Percentiles rank a stretch among this genome's conserved stretches.
These are phyloP conservation scores for Atethmia centrago DNA, from an alignment of 2,888 invertebrate species.

Conservation along the genomic window DNA sequence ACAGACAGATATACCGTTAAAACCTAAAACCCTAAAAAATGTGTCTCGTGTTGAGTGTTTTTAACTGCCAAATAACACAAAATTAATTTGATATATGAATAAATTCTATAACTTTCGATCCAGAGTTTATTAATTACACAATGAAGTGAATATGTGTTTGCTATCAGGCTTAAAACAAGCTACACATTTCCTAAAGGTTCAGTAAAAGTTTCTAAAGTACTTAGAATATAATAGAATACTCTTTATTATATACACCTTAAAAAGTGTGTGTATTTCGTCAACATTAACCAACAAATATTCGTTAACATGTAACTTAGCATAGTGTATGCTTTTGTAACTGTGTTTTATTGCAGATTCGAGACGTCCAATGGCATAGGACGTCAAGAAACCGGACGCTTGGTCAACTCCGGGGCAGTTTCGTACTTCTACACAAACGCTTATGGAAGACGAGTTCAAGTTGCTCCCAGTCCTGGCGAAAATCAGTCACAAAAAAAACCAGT, in stretches of 20 bases:
- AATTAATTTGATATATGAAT: neutral
- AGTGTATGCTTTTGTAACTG: slow-evolving; percentile 1
- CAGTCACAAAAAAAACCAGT: neutral
- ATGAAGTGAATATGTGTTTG: no score
- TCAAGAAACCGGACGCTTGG: slow-evolving; percentile 91
- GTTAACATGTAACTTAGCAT: neutral
- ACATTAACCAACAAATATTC: neutral
- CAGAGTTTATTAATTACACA: neutral
- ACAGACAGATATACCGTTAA: no score
- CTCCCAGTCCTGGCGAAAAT: slow-evolving; percentile 63
- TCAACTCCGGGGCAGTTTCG: slow-evolving; percentile 69
- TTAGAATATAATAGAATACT: no score
- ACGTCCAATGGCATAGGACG: slow-evolving; percentile 92
- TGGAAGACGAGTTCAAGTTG: slow-evolving; percentile 62
- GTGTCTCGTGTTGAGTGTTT: neutral
- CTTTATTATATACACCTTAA: no score
- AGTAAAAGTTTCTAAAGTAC: no score
- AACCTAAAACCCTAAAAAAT: no score
- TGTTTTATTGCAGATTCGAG: slow-evolving; percentile 87
- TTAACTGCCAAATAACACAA: neutral
- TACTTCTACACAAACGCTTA: slow-evolving; percentile 72
- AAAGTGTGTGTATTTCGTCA: neutral
- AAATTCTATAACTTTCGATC: neutral
- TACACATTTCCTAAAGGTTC: neutral
- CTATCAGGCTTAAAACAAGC: no score